Evolutionary conservation across 2,888 invertebrate genomes (phyloP).

Genomic region (Caenorhabditis sp.): DNA sequence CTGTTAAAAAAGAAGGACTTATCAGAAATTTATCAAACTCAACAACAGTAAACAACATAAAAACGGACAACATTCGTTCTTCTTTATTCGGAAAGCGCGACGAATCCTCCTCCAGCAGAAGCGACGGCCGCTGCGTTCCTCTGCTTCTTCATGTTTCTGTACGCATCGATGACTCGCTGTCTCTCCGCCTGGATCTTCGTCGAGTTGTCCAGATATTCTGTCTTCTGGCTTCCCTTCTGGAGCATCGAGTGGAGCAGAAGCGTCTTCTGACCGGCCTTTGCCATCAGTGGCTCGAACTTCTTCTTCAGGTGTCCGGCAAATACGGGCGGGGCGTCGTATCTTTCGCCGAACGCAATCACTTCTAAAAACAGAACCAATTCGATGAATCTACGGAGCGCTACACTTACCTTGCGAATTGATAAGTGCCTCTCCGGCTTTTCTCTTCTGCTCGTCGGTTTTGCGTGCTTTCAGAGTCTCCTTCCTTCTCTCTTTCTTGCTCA

Average conservation of each 20-base stretch:
- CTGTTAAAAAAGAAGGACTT: no score
- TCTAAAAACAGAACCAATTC: conserved; percentile 59
- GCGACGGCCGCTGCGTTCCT: conserved; percentile 9
- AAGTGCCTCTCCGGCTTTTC: conserved; percentile 26
- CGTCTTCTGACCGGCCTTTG: conserved; percentile 72
- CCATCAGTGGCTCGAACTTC: conserved; percentile 64
- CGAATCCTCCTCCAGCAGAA: no score
- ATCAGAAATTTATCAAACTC: conserved; percentile 4
- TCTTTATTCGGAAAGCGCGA: no score
- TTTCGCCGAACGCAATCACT: conserved; percentile 73
- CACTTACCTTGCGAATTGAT: conserved; percentile 60
- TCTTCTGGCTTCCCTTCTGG: conserved; percentile 45
- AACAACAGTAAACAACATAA: conserved; percentile 27
- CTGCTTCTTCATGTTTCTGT: conserved; percentile 68
- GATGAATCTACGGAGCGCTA: not conserved
- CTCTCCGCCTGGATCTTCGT: conserved; percentile 61
- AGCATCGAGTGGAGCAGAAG: conserved; percentile 69
- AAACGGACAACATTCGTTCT: no score
- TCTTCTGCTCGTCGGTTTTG: conserved; percentile 37
- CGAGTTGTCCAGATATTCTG: conserved; percentile 50
- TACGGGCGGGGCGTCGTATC: conserved; percentile 73
- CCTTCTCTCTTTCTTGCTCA: conserved; percentile 51
- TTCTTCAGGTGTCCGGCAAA: conserved; percentile 65
- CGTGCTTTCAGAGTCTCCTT: conserved; percentile 44
- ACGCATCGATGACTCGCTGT: conserved; percentile 69